Percentiles rank a stretch among this genome's conserved stretches.
phyloP scores from a whole-genome alignment of 2,797 vertebrate genomes.

The Pseudocheirus occidentalis region DNA sequence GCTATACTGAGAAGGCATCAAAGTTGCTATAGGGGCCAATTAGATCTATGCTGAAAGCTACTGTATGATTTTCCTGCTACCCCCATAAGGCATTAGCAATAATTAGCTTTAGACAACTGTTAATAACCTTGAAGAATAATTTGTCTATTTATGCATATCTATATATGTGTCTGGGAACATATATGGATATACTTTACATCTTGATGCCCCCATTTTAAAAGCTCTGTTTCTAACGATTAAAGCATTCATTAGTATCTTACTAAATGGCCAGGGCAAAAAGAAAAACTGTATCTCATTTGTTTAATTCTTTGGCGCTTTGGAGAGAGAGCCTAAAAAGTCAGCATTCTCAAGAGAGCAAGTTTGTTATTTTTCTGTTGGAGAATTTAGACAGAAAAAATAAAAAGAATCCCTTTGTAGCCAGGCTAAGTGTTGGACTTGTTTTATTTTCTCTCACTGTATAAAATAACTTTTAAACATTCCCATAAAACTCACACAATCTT shows the following conservation, averaged over 20 bases:
- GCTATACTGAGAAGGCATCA: slow-evolving; percentile 60
- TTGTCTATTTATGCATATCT: slow-evolving; percentile 35
- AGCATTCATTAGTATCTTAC: slow-evolving; percentile 52
- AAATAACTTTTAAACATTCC: neutral
- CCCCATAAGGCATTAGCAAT: slow-evolving; percentile 40
- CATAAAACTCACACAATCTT: slow-evolving; percentile 38
- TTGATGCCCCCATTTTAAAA: slow-evolving; percentile 47
- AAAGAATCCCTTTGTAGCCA: slow-evolving; percentile 6
- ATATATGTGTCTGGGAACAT: neutral
- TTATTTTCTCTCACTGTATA: neutral
- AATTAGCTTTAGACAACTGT: slow-evolving; percentile 52
- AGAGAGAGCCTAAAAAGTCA: slow-evolving; percentile 14
- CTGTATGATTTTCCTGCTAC: slow-evolving; percentile 35
- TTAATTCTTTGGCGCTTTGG: slow-evolving; percentile 1
- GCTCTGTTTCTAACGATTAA: slow-evolving; percentile 24
- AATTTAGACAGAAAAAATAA: neutral
- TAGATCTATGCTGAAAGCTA: slow-evolving; percentile 59
- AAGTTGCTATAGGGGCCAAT: slow-evolving; percentile 52
- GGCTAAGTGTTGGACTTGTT: slow-evolving; percentile 40
- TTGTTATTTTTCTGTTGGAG: slow-evolving; percentile 31
- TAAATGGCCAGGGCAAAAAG: slow-evolving; percentile 50
- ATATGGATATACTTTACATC: neutral
- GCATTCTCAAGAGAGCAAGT: neutral
- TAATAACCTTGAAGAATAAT: slow-evolving; percentile 45
- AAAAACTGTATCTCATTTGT: slow-evolving; percentile 41